Evolutionary conservation across 2,888 invertebrate genomes (phyloP), one percentile per base, ranked within the genome.

Genomic region (Ophion costatus): DNA sequence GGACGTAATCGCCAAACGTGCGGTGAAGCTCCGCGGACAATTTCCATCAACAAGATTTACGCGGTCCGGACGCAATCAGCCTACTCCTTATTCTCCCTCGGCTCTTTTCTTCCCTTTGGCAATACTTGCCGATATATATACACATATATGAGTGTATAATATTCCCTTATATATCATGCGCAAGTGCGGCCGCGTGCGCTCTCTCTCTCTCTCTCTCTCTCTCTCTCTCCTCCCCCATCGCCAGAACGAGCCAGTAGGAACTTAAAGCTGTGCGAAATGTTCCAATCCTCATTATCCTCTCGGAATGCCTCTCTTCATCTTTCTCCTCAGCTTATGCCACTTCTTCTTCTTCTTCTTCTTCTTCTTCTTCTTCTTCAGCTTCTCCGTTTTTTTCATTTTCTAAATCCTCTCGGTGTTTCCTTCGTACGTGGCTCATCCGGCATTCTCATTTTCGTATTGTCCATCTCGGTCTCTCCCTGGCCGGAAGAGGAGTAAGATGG

Each of bases 21-120:
- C 80, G 42, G 90, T 88, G 89, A 92, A 91, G 90, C 90, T 91
- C 90, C 90, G 90, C 90, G 87, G 90, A 92, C 92, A 92, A 92
- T 92, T 92, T 92, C 90, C 91, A 92, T 90, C 91, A 91, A 89
- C 90, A 91, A 92, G 92, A 92, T 92, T 92, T 92, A 92, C 92
- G 90, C 90, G 88, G 88, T 89, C 88, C 89, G 91, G 91, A 90
- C 91, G 91, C 92, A 92, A 92, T 92, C 91, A 91, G 89, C 88
- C 82, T 84, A 80, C 86, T 87, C 84, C 86, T 87, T 87, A 81
- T 81, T 82, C 61, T 61, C 57, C 56, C 67, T 69, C 56, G 63
- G 69, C 79, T 76, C 67, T 78, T 45, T 71, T 42, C 42, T 67
- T 76, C 38, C 61, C 38, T 64, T 51, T 61, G 57, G 80, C 69